Evolutionary conservation across 2,888 invertebrate species (phyloP).

Genomic region (Cheilosia vulpina): DNA sequence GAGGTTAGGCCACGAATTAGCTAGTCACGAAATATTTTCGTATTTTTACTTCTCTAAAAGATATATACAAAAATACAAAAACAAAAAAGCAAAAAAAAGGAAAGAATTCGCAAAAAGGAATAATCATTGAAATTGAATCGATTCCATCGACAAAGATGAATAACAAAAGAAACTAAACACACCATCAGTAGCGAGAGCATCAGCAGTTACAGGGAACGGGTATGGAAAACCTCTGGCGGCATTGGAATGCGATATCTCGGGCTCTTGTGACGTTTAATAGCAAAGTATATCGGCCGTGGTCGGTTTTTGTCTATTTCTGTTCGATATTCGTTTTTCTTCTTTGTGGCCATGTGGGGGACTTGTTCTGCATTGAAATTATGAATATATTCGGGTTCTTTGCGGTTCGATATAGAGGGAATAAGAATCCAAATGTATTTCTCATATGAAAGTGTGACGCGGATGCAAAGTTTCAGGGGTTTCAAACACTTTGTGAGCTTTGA

Average conservation of each 20-base stretch:
- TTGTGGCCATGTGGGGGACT: slow-evolving; percentile 18
- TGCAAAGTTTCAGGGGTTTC: background rate
- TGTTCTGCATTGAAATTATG: slow-evolving; percentile 40
- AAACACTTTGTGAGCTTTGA: slow-evolving; percentile 3
- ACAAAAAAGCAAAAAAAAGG: background rate
- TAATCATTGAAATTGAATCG: slow-evolving; percentile 66
- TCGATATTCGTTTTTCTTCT: slow-evolving; percentile 3
- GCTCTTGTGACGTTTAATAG: slow-evolving; percentile 39
- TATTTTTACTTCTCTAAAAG: slow-evolving; percentile 32
- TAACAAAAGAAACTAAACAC: slow-evolving; percentile 46
- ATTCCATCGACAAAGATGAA: slow-evolving; percentile 58
- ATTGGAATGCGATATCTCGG: slow-evolving; percentile 44
- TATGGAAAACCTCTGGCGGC: background rate
- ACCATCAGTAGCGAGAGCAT: slow-evolving; percentile 6
- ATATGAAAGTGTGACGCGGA: slow-evolving; percentile 36
- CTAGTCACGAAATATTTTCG: slow-evolving; percentile 65
- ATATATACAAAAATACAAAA: slow-evolving; percentile 2
- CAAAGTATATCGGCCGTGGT: slow-evolving; percentile 2
- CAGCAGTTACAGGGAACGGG: background rate
- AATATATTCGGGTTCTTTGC: slow-evolving; percentile 26
- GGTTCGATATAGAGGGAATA: background rate
- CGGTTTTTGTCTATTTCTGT: background rate
- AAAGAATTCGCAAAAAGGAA: slow-evolving; percentile 41
- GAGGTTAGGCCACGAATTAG: slow-evolving; percentile 68
- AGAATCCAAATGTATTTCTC: slow-evolving; percentile 30